These are phyloP conservation scores for Trichonephila inaurata DNA, from an alignment of 1,140 invertebrate species.

Conservation along the genomic window DNA sequence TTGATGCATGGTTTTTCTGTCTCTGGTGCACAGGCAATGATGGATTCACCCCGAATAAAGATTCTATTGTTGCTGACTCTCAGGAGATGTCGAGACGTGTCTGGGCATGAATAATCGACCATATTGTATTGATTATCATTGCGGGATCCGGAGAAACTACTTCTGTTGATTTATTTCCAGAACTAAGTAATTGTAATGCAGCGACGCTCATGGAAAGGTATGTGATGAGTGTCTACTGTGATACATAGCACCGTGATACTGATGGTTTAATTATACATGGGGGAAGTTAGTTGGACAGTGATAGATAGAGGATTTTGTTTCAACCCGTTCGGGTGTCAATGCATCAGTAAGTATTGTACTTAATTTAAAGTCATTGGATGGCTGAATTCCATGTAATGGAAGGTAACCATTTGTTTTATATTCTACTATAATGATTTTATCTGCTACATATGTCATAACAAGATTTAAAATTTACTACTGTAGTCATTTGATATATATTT, in stretches of 20 bases:
- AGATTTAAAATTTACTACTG: too few species aligned
- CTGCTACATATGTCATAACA: too few species aligned
- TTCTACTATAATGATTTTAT: too few species aligned
- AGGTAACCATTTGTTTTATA: too few species aligned
- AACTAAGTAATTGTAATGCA: neutral
- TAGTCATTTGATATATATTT: too few species aligned
- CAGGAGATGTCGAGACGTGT: constrained; percentile 34
- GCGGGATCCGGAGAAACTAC: neutral
- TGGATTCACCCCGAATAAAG: constrained; percentile 42
- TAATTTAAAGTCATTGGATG: too few species aligned
- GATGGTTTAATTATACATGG: constrained; percentile 25
- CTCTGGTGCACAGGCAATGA: constrained; percentile 21
- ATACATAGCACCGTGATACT: neutral
- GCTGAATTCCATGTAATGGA: too few species aligned
- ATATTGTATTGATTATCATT: constrained; percentile 18
- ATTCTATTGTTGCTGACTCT: constrained; percentile 52
- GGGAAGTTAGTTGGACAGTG: too few species aligned
- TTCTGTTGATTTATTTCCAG: neutral
- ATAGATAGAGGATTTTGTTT: too few species aligned
- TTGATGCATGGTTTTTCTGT: constrained; percentile 65
- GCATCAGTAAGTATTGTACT: too few species aligned
- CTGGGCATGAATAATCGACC: constrained; percentile 43
- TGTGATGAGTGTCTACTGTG: neutral
- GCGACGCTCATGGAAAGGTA: neutral
- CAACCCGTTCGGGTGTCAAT: neutral